phyloP scores from a whole-genome alignment of 2,888 invertebrate species.

The Athetis lepigone region DNA sequence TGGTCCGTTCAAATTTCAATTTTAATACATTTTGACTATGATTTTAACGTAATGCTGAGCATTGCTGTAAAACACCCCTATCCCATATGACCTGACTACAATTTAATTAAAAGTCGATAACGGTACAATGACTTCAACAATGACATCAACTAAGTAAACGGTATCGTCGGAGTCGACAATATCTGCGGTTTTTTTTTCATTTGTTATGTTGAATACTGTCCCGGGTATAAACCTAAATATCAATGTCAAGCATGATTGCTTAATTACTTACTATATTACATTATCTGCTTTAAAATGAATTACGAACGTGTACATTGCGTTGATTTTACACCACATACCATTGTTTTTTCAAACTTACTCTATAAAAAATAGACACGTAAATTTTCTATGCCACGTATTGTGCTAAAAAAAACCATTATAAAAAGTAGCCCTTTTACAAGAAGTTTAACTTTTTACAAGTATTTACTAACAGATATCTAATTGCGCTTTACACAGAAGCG shows the following conservation, averaged over 20 bases:
- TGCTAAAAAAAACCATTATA: background rate
- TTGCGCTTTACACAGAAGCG: constrained; percentile 7
- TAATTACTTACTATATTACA: too few species aligned
- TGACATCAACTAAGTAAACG: background rate
- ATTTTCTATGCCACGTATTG: background rate
- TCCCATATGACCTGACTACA: too few species aligned
- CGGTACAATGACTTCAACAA: background rate
- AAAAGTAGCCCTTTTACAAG: background rate
- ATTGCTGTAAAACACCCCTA: too few species aligned
- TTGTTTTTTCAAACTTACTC: background rate
- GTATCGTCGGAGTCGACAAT: too few species aligned
- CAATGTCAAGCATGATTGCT: too few species aligned
- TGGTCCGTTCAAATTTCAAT: background rate
- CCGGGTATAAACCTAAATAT: too few species aligned
- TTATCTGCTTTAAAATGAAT: too few species aligned
- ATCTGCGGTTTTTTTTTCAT: too few species aligned
- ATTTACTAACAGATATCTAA: background rate
- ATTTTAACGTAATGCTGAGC: too few species aligned
- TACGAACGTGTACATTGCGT: too few species aligned
- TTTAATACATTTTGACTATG: constrained; percentile 6
- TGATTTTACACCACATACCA: too few species aligned
- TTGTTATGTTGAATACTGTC: too few species aligned
- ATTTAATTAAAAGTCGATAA: background rate
- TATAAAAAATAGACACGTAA: background rate
- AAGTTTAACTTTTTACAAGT: background rate